A percentile compares a stretch with the other conserved stretches of the same genome.
These are phyloP conservation scores for Diarsia dahlii DNA, from an alignment of 2,888 invertebrate genomes.

Conservation along the genomic window DNA sequence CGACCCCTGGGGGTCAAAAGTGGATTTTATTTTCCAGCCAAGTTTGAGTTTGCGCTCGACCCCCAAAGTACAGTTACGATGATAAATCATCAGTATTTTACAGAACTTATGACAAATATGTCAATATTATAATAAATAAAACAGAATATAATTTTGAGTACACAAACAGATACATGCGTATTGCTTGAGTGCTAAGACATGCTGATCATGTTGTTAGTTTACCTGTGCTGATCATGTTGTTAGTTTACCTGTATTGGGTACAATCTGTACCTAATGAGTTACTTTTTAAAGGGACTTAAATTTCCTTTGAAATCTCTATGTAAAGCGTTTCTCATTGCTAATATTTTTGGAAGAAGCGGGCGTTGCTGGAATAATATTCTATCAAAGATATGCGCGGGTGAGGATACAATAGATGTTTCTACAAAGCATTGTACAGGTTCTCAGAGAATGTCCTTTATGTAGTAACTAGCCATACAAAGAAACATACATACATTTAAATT, in stretches of 20 bases:
- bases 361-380: neutral
- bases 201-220: too few species aligned
- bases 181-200: neutral
- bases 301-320: conserved; percentile 4
- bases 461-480: neutral
- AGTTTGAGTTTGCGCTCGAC: too few species aligned
- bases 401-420: neutral
- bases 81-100: too few species aligned
- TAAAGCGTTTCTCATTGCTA: neutral
- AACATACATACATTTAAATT: neutral
- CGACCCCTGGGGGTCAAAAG: too few species aligned
- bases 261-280: neutral
- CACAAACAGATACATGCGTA: too few species aligned
- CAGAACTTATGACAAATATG: neutral
- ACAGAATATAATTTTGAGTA: too few species aligned
- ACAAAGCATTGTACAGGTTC: neutral
- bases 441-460: neutral
- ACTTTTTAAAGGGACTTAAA: too few species aligned
- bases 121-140: too few species aligned
- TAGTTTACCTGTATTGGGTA: neutral
- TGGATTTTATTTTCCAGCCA: too few species aligned
- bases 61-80: too few species aligned
- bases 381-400: neutral
- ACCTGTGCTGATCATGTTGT: neutral
- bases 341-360: neutral